Conservation (phyloP, 1,140 invertebrate species). For the Pogonomyrmex barbatus region DNA sequence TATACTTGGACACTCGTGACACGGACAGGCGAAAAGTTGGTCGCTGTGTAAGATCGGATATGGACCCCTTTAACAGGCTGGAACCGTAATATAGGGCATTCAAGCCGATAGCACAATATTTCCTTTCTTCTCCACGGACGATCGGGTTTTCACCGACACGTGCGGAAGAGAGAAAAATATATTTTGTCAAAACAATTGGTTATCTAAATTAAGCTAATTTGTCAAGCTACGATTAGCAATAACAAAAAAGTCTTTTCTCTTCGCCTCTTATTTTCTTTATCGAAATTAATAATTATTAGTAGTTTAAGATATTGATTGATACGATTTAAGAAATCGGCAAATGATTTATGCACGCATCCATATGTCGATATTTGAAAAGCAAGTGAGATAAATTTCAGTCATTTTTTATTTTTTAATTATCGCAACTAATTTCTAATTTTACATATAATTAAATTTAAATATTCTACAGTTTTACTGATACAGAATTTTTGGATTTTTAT, state of each 20-base stretch:
- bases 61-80: slow-evolving; percentile 82
- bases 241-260: not conserved
- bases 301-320: not conserved
- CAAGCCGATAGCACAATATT: slow-evolving; percentile 82
- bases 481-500: not conserved
- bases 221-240: not conserved
- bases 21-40: slow-evolving; percentile 19
- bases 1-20: slow-evolving; percentile 33
- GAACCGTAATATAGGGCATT: slow-evolving; percentile 83
- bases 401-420: not conserved
- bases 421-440: not conserved
- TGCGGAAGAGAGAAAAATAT: not conserved
- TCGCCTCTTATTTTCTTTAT: not conserved
- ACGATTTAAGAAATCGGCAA: not conserved
- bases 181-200: not conserved
- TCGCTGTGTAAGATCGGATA: slow-evolving; percentile 72
- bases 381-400: not conserved
- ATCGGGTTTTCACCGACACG: slow-evolving; percentile 19
- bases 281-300: not conserved
- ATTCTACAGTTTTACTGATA: not conserved
- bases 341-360: slow-evolving; percentile 15
- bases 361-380: not conserved
- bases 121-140: slow-evolving; percentile 25
- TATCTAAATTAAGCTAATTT: slow-evolving; percentile 8
- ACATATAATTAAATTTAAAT: not conserved